These are phyloP conservation scores for Eudyptes chrysolophus DNA, from an alignment of 2,113 vertebrate genomes.

Conservation along the genomic window DNA sequence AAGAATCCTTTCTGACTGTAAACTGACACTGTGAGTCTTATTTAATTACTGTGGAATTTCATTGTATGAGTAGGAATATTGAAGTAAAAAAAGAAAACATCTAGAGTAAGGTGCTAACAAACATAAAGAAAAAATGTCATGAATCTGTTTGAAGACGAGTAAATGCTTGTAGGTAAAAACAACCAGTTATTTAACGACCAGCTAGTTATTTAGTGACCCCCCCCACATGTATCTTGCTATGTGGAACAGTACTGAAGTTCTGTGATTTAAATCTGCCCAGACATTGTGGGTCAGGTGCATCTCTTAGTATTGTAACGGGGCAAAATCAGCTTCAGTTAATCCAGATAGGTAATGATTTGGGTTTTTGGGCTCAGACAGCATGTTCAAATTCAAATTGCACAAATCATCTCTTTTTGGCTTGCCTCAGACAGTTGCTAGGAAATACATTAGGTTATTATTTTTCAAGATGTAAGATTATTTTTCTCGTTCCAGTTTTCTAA, in stretches of 20 bases:
- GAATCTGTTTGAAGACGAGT: background rate
- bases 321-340: background rate
- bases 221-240: fast-evolving
- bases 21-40: background rate
- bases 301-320: background rate
- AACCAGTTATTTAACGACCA: background rate
- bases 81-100: background rate
- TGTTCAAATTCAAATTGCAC: background rate
- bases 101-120: background rate
- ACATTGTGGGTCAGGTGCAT: background rate
- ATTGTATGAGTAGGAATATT: background rate
- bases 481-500: background rate
- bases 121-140: background rate
- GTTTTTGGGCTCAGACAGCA: background rate
- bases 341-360: background rate
- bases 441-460: background rate
- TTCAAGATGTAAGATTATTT: background rate
- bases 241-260: background rate
- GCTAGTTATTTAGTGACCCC: background rate
- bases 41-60: background rate
- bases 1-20: background rate
- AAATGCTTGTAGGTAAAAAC: background rate
- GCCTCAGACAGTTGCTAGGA: background rate
- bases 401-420: background rate
- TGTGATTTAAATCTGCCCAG: background rate